Conservation (phyloP, 2,888 invertebrate species). For the Muscina levida region DNA sequence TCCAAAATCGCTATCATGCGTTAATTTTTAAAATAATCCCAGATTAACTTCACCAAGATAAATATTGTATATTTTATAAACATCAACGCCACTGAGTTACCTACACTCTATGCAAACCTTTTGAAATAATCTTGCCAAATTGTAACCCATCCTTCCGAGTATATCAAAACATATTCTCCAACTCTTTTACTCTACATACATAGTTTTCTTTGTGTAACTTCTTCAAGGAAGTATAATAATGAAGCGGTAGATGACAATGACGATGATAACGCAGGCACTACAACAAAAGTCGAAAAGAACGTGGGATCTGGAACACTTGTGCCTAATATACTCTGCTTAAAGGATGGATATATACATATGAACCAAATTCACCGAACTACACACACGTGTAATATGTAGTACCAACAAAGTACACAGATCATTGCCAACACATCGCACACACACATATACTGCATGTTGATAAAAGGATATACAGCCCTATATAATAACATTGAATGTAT, state of each 20-base stretch:
- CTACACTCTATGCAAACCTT: background rate
- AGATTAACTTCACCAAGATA: no score
- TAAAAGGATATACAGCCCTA: background rate
- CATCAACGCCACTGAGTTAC: no score
- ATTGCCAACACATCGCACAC: background rate
- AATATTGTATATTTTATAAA: no score
- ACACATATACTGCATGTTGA: no score
- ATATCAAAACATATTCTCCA: no score
- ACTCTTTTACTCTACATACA: background rate
- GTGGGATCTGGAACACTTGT: constrained; percentile 57
- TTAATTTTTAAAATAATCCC: no score
- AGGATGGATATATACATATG: background rate
- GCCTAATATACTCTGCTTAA: background rate
- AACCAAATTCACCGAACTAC: no score
- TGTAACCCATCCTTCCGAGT: no score
- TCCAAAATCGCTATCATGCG: no score
- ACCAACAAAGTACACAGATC: background rate
- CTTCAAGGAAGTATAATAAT: background rate
- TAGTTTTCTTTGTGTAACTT: background rate
- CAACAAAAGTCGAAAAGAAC: constrained; percentile 32
- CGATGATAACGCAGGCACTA: background rate
- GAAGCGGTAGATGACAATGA: background rate
- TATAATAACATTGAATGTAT: background rate
- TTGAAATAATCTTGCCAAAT: background rate
- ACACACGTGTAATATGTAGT: background rate